These are phyloP conservation scores for Latrodectus hesperus DNA, from an alignment of 2,888 invertebrate genomes.

Conservation along the genomic window DNA sequence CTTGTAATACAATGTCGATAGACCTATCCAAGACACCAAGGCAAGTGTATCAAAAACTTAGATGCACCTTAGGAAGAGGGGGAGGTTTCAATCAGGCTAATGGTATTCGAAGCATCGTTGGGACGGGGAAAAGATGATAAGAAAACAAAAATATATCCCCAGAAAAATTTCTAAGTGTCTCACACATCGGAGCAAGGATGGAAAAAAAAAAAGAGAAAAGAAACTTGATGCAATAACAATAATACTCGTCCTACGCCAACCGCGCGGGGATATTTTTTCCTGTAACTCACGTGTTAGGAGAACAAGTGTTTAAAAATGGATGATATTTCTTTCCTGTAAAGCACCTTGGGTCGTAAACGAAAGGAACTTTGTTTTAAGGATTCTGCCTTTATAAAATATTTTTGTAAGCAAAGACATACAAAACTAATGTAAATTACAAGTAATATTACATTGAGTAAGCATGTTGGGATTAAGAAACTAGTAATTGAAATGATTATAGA, in stretches of 20 bases:
- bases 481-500: too few species aligned
- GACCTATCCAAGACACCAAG: too few species aligned
- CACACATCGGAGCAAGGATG: slow-evolving; percentile 24
- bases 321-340: slow-evolving; percentile 24
- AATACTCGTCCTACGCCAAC: slow-evolving; percentile 22
- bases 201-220: slow-evolving; percentile 5
- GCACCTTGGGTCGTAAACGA: slow-evolving; percentile 25
- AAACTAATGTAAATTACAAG: too few species aligned
- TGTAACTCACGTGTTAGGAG: neutral
- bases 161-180: slow-evolving; percentile 17
- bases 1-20: too few species aligned
- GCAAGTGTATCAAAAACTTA: slow-evolving; percentile 1
- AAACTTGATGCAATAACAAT: slow-evolving; percentile 39
- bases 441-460: too few species aligned
- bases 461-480: too few species aligned
- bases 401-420: too few species aligned
- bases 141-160: neutral
- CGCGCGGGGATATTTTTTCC: neutral
- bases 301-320: slow-evolving; percentile 46
- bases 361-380: neutral
- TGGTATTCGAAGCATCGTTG: slow-evolving; percentile 46
- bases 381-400: neutral
- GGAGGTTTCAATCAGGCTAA: slow-evolving; percentile 52
- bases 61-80: neutral
- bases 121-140: slow-evolving; percentile 12